phyloP scores from a whole-genome alignment of 2,888 invertebrate genomes.

The Noctua janthe region DNA sequence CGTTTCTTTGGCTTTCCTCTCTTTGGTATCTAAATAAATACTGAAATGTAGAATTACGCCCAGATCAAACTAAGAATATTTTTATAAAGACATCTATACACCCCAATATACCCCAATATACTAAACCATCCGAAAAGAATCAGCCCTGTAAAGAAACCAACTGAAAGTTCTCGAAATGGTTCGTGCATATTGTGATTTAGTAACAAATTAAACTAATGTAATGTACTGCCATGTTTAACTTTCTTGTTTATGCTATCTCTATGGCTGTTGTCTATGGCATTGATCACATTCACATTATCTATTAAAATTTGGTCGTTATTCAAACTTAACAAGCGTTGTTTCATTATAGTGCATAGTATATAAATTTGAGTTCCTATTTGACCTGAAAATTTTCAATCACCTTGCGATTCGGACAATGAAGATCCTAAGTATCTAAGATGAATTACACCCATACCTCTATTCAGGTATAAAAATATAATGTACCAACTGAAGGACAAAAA shows the following conservation, averaged over 20 bases:
- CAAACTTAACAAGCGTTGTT: too few relatives aligned
- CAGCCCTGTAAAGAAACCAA: background rate
- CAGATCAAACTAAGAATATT: background rate
- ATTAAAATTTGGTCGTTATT: too few relatives aligned
- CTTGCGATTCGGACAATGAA: background rate
- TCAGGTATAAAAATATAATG: conserved; percentile 28
- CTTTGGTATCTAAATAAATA: background rate
- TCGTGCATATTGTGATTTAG: background rate
- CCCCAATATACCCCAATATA: background rate
- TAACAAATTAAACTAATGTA: too few relatives aligned
- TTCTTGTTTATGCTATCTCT: too few relatives aligned
- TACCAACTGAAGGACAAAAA: conserved; percentile 35
- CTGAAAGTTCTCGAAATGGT: background rate
- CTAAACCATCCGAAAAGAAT: background rate
- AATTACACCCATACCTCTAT: conserved; percentile 18
- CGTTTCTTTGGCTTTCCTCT: too few relatives aligned
- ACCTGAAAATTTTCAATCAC: background rate
- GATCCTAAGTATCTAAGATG: background rate
- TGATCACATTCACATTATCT: too few relatives aligned
- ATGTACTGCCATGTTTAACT: too few relatives aligned
- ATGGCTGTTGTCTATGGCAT: too few relatives aligned
- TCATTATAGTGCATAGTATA: background rate
- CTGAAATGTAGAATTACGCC: background rate
- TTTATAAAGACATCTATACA: background rate
- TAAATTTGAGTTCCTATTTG: background rate